Base-by-base conservation (phyloP, 2,797 vertebrate species). In the Lerista edwardsae region DNA sequence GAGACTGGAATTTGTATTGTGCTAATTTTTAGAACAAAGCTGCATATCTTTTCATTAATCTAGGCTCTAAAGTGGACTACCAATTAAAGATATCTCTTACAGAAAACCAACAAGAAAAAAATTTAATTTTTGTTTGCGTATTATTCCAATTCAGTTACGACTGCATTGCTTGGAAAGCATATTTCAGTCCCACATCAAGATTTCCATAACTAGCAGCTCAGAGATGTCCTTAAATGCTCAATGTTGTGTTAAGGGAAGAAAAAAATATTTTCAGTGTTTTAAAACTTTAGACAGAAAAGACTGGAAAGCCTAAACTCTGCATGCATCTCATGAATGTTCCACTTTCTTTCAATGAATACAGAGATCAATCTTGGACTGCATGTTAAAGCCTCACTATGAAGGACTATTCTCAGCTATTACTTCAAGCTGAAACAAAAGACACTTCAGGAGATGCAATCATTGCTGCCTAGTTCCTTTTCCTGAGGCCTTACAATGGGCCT, bases 301-400 rank as follows among this genome's bases (percentile, higher is more conserved):
- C 87, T 77, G 80, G 93, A 89, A 91, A 90, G 86, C 90, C 93
- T 76, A 74, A 93, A 96, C 96, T 99, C 97, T 97, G 97, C 97
- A 99, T 99, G 98, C 98, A 96, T 95, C 97, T 98, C 98, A 99
- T 98, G 98, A 97, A 97, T 93, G 95, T 96, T 97, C 97, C 95
- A 97, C 97, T 98, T 98, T 97, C 96, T 94, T 94, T 94, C 89
- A 94, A 80, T 98, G 97, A 99, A 98, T 98, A 93, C 97, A 97
- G 97, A 97, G 97, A 98, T 97, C 97, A 96, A 97, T 97, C 97
- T 97, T 96, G 95, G 96, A 95, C 93, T 88, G 88, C 89, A 94
- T 94, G 95, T 93, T 96, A 97, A 97, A 98, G 97, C 96, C 95
- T 95, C 2, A 75, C 96, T 97, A 93, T 96, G 97, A 97, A 97